Conservation (phyloP, 2,888 invertebrate genomes). For the Erebia epiphron region DNA sequence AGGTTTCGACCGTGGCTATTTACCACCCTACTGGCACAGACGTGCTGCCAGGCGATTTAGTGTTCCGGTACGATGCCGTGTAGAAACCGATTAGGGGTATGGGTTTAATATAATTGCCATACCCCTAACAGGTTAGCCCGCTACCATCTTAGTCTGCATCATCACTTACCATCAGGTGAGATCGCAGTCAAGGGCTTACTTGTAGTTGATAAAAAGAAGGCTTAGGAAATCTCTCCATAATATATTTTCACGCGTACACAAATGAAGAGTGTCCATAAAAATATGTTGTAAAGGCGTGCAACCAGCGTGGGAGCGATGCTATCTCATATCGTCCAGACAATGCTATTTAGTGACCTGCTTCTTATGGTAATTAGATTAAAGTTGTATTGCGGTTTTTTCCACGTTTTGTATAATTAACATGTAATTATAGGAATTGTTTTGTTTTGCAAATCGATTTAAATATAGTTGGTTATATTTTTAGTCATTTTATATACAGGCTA, state of each 20-base stretch:
- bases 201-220: too few species aligned
- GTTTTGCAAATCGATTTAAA: slow-evolving; percentile 9
- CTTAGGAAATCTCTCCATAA: neutral
- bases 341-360: slow-evolving; percentile 28
- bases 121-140: too few species aligned
- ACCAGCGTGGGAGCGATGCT: slow-evolving; percentile 34
- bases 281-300: slow-evolving; percentile 28
- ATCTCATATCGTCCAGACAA: slow-evolving; percentile 17
- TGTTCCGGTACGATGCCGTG: too few species aligned
- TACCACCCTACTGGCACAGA: too few species aligned
- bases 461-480: neutral
- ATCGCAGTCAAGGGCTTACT: too few species aligned
- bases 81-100: too few species aligned
- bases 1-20: too few species aligned
- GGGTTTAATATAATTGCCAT: too few species aligned
- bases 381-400: slow-evolving; percentile 21
- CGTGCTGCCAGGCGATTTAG: too few species aligned
- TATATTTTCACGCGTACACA: slow-evolving; percentile 5
- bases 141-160: too few species aligned
- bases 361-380: slow-evolving; percentile 33
- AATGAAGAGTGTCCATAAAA: slow-evolving; percentile 24
- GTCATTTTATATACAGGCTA: neutral
- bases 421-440: slow-evolving; percentile 15
- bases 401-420: slow-evolving; percentile 20
- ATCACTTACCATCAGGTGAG: too few species aligned